These are phyloP conservation scores for Dolichotis patagonum DNA, from an alignment of 2,113 vertebrate genomes.

Conservation along the genomic window DNA sequence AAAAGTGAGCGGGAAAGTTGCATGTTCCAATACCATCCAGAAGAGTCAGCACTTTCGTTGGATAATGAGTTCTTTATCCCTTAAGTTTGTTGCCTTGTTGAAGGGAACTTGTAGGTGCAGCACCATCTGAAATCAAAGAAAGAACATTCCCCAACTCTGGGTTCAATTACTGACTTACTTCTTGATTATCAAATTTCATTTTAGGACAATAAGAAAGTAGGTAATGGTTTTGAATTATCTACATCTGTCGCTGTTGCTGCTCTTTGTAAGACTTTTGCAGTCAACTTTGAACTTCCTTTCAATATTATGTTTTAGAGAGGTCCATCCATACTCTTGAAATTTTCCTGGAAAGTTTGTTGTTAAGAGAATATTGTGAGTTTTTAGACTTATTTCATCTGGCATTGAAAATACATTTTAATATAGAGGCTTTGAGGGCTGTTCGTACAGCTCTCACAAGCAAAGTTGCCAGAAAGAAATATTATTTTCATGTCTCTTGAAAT, in stretches of 20 bases:
- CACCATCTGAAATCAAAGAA: constrained; percentile 41
- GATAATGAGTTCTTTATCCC: constrained; percentile 34
- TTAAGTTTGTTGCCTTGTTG: constrained; percentile 17
- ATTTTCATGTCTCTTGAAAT: neutral
- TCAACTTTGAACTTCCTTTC: neutral
- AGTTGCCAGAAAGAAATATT: neutral
- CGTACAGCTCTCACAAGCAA: neutral
- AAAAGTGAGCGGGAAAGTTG: constrained; percentile 41
- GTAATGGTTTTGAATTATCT: neutral
- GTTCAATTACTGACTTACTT: neutral
- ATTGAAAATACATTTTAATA: neutral
- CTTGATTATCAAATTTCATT: neutral
- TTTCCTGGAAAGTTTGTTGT: neutral
- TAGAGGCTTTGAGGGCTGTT: neutral
- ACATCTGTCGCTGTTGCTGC: neutral
- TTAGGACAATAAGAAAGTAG: neutral
- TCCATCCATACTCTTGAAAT: neutral
- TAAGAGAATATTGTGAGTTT: neutral
- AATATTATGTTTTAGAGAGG: neutral
- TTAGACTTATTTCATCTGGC: neutral
- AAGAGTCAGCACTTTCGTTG: constrained; percentile 50
- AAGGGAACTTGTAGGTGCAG: neutral
- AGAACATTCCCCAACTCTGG: neutral
- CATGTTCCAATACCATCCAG: constrained; percentile 13
- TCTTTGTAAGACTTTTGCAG: neutral